Evolutionary conservation across 2,888 invertebrate species (phyloP), one percentile per base, ranked within the genome.

Genomic region (Melanchra persicariae): DNA sequence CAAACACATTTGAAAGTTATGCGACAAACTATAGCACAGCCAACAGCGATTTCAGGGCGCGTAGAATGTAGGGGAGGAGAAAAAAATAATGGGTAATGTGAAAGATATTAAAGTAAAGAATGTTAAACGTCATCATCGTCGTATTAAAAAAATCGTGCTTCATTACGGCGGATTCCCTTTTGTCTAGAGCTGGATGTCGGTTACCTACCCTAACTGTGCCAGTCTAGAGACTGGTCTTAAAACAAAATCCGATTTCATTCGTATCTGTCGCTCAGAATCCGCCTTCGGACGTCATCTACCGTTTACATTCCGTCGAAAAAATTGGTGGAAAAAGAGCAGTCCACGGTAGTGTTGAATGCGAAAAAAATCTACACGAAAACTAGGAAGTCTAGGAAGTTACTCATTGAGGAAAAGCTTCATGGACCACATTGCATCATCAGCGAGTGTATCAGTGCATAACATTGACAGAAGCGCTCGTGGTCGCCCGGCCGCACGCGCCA

Each of bases 401-500:
- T 26, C 1, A 30, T 1, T 17, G 24, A 26, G 12, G 6, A 51
- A 65, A 49, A 19, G 5, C 9, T 26, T 22, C 8, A 0, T 19
- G 1, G 22, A 2, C 8, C 8, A 1, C n/a, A 34, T 26, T 51
- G 7, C n/a, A 49, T 2, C 1, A 40, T 45, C 43, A 61, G 19
- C 7, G 24, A 55, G 19, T 55, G n/a, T 47, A 51, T 24, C 37
- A 74, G 54, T 55, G 30, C 59, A 60, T 52, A 26, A n/a, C 54
- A 63, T 34, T 26, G 63, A 8, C n/a, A 57, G 26, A 2, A 1
- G 15, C 30, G 12, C 19, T 59, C 12, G 37, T n/a, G 52, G 22
- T 34, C 40, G 8, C 40, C 26, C 47, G 24, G 55, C 71, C 69
- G 34, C 63, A 65, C 30, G n/a, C 51, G 43, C 60, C 63, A 40